phyloP scores from a whole-genome alignment of 2,888 invertebrate genomes.

The Metellina segmentata region DNA sequence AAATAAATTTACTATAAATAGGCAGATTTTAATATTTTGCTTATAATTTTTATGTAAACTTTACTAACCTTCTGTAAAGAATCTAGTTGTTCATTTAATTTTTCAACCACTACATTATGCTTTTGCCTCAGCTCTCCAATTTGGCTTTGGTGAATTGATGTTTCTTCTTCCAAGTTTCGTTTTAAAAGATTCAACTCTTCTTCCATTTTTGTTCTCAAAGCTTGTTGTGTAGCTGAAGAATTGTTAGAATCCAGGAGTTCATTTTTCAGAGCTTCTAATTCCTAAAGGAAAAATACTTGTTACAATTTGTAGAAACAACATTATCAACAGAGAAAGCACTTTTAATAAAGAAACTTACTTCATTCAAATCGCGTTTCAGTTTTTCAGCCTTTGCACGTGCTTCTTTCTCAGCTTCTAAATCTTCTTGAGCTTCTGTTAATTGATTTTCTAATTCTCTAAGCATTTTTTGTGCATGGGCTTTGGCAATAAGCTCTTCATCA shows the following conservation, averaged over 20 bases:
- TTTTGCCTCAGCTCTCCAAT: conserved; percentile 96
- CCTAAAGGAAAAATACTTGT: conserved; percentile 83
- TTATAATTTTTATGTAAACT: no score
- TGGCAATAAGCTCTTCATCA: conserved; percentile 95
- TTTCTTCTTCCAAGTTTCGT: conserved; percentile 95
- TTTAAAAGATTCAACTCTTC: conserved; percentile 95
- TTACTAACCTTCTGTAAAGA: conserved; percentile 86
- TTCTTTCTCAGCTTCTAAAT: conserved; percentile 96
- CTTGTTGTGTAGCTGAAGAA: conserved; percentile 97
- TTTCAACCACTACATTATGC: conserved; percentile 93
- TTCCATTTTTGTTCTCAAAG: conserved; percentile 96
- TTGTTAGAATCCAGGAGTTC: conserved; percentile 97
- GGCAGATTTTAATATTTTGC: no score
- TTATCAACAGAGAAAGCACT: background rate
- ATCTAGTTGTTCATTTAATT: conserved; percentile 94
- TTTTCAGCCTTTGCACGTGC: conserved; percentile 97
- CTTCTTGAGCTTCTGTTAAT: conserved; percentile 89
- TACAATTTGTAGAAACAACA: background rate
- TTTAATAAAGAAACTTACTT: conserved; percentile 79
- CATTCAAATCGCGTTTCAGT: conserved; percentile 95
- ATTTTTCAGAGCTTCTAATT: conserved; percentile 96
- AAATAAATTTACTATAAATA: no score
- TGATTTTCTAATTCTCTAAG: conserved; percentile 95
- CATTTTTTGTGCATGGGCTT: conserved; percentile 92
- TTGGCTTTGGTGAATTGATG: conserved; percentile 89